Evolutionary conservation across 2,113 vertebrate genomes (phyloP).

Genomic region (Glaucomys volans): DNA sequence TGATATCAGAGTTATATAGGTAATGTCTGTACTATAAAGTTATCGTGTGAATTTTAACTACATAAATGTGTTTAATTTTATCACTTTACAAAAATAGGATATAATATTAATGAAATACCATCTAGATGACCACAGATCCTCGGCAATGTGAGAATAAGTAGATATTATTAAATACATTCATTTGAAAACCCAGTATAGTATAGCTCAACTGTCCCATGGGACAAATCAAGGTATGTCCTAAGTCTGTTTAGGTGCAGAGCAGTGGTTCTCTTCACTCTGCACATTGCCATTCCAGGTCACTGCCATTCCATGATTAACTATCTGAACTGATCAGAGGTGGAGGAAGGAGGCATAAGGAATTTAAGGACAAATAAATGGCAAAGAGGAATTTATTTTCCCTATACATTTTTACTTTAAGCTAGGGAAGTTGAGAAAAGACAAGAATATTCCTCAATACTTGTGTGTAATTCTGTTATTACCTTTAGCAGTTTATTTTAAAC

Average conservation of each 20-base stretch:
- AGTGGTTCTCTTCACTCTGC: background rate
- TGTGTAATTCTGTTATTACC: background rate
- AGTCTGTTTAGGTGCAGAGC: background rate
- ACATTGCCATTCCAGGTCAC: background rate
- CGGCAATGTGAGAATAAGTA: background rate
- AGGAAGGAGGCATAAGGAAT: background rate
- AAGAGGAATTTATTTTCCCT: background rate
- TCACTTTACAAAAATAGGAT: background rate
- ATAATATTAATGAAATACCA: background rate
- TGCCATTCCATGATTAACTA: background rate
- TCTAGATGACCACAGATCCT: background rate
- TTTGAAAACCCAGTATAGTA: background rate
- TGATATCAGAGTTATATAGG: background rate
- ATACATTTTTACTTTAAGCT: background rate
- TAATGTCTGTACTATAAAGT: background rate
- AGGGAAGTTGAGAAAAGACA: background rate
- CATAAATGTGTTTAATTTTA: background rate
- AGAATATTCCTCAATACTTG: background rate
- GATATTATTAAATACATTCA: constrained; percentile 32
- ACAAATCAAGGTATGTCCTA: background rate
- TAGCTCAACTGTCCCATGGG: background rate
- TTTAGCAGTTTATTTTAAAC: background rate
- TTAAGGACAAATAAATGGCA: background rate
- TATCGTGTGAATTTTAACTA: background rate
- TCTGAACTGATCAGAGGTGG: background rate